These are phyloP conservation scores for Eristalis intricaria DNA, from an alignment of 2,888 invertebrate species.

Conservation along the genomic window DNA sequence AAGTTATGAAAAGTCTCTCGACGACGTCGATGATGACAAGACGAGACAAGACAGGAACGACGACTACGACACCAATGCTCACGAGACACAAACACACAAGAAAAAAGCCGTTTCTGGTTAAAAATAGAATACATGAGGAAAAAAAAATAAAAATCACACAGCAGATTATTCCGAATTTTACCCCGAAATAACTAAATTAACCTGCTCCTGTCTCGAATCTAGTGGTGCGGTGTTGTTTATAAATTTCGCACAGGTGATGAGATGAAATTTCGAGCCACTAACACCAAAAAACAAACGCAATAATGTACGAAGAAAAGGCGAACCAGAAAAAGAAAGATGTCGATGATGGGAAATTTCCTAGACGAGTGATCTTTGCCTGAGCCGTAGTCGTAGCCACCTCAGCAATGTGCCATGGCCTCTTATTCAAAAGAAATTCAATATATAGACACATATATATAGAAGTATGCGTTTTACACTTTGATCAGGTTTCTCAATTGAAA, in stretches of 20 bases:
- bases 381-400: conserved; percentile 66
- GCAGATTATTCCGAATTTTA: conserved; percentile 12
- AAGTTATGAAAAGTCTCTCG: conserved; percentile 53
- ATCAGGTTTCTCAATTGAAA: not conserved
- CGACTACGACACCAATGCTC: not conserved
- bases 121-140: conserved; percentile 70
- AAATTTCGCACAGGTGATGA: conserved; percentile 60
- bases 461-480: not conserved
- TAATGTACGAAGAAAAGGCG: conserved; percentile 1
- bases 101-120: conserved; percentile 41
- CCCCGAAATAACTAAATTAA: conserved; percentile 1
- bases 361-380: conserved; percentile 33
- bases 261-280: conserved; percentile 35
- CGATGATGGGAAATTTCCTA: conserved; percentile 50
- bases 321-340: not conserved
- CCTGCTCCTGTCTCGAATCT: not conserved
- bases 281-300: conserved; percentile 7
- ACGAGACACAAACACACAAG: conserved; percentile 34
- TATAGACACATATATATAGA: not conserved
- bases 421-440: not conserved
- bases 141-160: conserved; percentile 2
- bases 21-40: not conserved
- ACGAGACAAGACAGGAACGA: too few species aligned
- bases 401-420: conserved; percentile 48
- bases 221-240: conserved; percentile 47